These are phyloP conservation scores for Ceratina japonica DNA, from an alignment of 1,140 invertebrate genomes.

Conservation along the genomic window DNA sequence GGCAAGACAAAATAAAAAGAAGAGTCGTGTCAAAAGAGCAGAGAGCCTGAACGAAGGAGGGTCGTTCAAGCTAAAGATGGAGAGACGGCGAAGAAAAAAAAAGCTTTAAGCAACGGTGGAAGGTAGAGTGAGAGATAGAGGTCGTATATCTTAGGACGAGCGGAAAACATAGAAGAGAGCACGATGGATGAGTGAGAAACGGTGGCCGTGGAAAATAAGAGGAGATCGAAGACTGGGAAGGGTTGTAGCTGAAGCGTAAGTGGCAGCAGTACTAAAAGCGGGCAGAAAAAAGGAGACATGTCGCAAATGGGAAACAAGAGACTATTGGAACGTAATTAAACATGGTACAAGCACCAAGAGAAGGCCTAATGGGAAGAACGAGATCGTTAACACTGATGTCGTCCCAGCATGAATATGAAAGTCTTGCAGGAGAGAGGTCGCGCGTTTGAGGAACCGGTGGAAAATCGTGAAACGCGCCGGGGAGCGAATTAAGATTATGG, in stretches of 20 bases:
- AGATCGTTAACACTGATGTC: not conserved
- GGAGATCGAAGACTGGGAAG: not conserved
- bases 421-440: not conserved
- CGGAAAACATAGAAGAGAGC: not conserved
- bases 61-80: not conserved
- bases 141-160: not conserved
- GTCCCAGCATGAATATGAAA: too few relatives aligned
- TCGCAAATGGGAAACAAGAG: not conserved
- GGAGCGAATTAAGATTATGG: conserved; percentile 25
- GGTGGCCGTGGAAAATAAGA: not conserved
- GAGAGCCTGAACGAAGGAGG: not conserved
- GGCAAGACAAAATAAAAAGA: conserved; percentile 7
- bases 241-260: not conserved
- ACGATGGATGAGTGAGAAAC: not conserved
- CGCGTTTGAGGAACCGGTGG: not conserved
- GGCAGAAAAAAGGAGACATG: too few relatives aligned
- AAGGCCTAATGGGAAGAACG: too few relatives aligned
- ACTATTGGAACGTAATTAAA: not conserved
- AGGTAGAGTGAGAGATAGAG: conserved; percentile 19
- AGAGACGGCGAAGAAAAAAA: conserved; percentile 8
- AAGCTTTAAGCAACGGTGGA: conserved; percentile 18
- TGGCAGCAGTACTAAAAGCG: not conserved
- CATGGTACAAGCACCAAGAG: not conserved
- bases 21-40: conserved; percentile 2
- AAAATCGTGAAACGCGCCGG: not conserved